Evolutionary conservation across 2,113 vertebrate genomes (phyloP).

Genomic region (Excalfactoria chinensis): DNA sequence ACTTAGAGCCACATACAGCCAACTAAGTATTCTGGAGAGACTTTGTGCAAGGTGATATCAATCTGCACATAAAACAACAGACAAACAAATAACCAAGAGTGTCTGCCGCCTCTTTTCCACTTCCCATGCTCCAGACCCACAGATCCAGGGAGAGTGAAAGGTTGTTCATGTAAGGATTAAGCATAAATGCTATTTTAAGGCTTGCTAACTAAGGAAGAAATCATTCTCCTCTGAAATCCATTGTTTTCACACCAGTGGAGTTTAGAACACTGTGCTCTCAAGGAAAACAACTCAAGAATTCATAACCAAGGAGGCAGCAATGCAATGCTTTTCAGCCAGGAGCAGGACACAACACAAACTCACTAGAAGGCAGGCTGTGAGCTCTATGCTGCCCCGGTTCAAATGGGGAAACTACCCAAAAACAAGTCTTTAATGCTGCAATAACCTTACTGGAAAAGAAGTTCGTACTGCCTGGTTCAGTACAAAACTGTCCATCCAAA

Average conservation of each 20-base stretch:
- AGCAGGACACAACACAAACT: not conserved
- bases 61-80: not conserved
- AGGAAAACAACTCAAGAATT: not conserved
- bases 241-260: not conserved
- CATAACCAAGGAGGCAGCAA: not conserved
- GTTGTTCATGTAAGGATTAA: not conserved
- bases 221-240: not conserved
- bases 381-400: not conserved
- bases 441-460: not conserved
- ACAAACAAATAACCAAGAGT: not conserved
- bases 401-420: not conserved
- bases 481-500: not conserved
- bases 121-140: not conserved
- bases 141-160: not conserved
- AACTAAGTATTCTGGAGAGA: not conserved
- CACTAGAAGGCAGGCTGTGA: not conserved
- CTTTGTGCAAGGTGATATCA: not conserved
- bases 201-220: no score
- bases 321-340: accelerated
- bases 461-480: not conserved
- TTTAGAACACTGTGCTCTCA: not conserved
- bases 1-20: not conserved
- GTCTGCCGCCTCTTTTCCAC: not conserved
- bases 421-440: accelerated
- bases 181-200: no score